A percentile compares a stretch with the other conserved stretches of the same genome.
These are phyloP conservation scores for Phaetusa simplex DNA, from an alignment of 2,113 vertebrate genomes.

Conservation along the genomic window DNA sequence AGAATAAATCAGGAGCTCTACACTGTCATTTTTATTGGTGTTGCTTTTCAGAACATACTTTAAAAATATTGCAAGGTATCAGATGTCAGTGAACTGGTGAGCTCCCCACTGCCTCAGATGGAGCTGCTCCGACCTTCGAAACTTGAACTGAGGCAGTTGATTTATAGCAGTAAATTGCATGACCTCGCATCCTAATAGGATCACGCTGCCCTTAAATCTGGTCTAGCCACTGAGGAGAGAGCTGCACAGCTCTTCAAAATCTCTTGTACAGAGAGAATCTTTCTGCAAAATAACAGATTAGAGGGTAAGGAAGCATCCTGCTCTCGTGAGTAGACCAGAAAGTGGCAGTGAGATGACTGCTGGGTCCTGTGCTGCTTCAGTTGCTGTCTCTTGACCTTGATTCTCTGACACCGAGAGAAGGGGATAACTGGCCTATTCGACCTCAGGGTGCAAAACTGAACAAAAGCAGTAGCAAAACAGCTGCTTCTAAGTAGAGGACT, in stretches of 20 bases:
- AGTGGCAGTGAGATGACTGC: not conserved
- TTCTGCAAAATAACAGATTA: not conserved
- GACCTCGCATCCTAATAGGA: not conserved
- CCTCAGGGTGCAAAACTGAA: not conserved
- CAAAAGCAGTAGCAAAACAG: conserved; percentile 5
- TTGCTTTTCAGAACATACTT: not conserved
- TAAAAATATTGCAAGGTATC: not conserved
- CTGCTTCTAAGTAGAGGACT: conserved; percentile 20
- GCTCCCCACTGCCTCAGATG: not conserved
- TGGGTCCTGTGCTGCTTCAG: not conserved
- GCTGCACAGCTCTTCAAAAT: not conserved
- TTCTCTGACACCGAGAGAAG: not conserved
- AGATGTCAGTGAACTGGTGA: not conserved
- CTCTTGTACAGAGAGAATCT: not conserved
- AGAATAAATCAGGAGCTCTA: not conserved
- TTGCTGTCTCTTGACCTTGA: not conserved
- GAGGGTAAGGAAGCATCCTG: not conserved
- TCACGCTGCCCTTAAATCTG: not conserved
- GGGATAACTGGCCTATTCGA: not conserved
- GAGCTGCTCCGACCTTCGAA: not conserved
- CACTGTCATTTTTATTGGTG: not conserved
- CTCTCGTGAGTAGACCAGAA: not conserved
- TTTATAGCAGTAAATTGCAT: conserved; percentile 17
- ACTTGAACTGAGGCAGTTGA: not conserved
- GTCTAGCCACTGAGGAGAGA: not conserved